Evolutionary conservation across 2,888 invertebrate genomes (phyloP), one percentile per base, ranked within the genome.

Genomic region (Lithophane semibrunnea): DNA sequence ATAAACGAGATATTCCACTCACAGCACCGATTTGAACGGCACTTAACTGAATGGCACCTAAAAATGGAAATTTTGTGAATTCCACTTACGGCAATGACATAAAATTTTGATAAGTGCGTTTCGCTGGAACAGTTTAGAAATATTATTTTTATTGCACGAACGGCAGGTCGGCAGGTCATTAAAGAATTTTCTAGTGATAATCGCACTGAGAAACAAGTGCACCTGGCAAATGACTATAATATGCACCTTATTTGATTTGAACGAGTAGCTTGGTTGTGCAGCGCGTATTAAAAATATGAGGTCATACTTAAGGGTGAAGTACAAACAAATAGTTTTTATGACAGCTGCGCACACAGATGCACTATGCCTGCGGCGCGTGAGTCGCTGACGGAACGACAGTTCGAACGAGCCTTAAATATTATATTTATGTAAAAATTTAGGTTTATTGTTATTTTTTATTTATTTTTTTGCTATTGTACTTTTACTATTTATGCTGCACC

Each of bases 21-120:
- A 64, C n/a, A 64, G n/a, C 64, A n/a, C 13, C n/a, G 8, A 42
- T 64, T 64, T 42, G 44, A 65, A 65, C 5, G 65, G 65, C 65
- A 56, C n/a, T n/a, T n/a, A 12, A n/a, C 56, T 52, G 52, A 52
- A 21, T 52, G 9, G 9, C 52, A 65, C 24, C 65, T 18, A 24
- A n/a, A n/a, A n/a, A n/a, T n/a, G n/a, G n/a, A n/a, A n/a, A n/a
- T n/a, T n/a, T n/a, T n/a, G n/a, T n/a, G n/a, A n/a, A 44, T 65
- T 44, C 44, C 44, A 47, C 24, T 10, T 47, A 47, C 5, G 24
- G 18, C 65, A 47, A 18, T 18, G 7, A 24, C 24, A 65, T 16
- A n/a, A n/a, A 56, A 24, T 24, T 12, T 18, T 7, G 5, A 37
- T 18, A 47, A 44, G 18, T 18, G 10, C 3, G 10, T 10, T 47